Conservation (phyloP, 1,140 invertebrate species). For the Cydia strobilella region DNA sequence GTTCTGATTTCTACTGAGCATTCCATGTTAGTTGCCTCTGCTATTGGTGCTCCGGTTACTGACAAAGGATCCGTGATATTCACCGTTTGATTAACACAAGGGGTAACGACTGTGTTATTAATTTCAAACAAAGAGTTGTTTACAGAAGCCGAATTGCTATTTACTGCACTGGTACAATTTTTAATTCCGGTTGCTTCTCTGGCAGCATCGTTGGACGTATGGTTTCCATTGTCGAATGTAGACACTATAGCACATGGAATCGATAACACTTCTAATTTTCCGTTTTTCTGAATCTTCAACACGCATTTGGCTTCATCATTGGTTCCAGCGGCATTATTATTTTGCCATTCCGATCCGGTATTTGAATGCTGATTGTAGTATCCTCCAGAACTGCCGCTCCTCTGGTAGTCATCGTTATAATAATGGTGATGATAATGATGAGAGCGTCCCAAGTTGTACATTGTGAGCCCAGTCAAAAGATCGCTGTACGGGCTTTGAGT, state of each 20-base stretch:
- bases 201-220: background rate
- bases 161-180: conserved; percentile 13
- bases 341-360: background rate
- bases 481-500: conserved; percentile 16
- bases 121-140: background rate
- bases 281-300: conserved; percentile 7
- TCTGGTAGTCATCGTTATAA: conserved; percentile 22
- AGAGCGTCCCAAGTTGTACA: conserved; percentile 29
- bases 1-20: conserved; percentile 23
- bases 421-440: conserved; percentile 19
- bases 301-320: conserved; percentile 14
- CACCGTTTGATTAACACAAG: conserved; percentile 11
- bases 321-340: background rate
- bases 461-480: conserved; percentile 19
- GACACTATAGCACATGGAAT: conserved; percentile 33
- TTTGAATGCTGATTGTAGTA: background rate
- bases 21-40: background rate
- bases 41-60: conserved; percentile 5
- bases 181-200: background rate
- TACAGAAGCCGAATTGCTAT: background rate
- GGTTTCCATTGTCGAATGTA: background rate
- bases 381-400: background rate
- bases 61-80: conserved; percentile 14
- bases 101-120: conserved; percentile 1
- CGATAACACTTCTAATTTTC: conserved; percentile 6